Base-by-base conservation (phyloP, 2,888 invertebrate genomes). In the Mythimna lalbum region DNA sequence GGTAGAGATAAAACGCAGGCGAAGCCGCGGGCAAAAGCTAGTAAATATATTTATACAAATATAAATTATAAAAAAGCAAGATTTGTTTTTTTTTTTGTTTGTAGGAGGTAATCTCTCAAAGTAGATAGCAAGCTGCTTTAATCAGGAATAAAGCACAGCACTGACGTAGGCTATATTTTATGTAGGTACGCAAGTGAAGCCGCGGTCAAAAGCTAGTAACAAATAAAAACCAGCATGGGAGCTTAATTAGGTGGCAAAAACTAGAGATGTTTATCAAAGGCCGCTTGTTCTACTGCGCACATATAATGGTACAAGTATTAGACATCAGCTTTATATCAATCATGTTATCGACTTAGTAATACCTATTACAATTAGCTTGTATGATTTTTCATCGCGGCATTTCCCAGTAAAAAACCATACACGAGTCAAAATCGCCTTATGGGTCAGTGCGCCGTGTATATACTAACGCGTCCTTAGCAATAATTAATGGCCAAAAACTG, bases 391-490 rank as follows among this genome's bases (percentile, higher is more conserved):
- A 27, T 47, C 4, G 5, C 23, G 62, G 59, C 17, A 19, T 66
- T 79, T 23, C 57, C 60, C 50, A 9, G 17, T 27, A 57, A 65
- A 69, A 63, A 63, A 67, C 1, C 14, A 14, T 47, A 62, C 47
- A 63, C 43, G 50, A 36, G 65, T 23, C n/a, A n/a, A 36, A 62
- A 77, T 57, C 36, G 9, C n/a, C 61, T 27, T n/a, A 43, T 23
- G 33, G 39, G 61, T 57, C 50, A 62, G 43, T 36, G 53, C 65
- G 70, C 55, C 27, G 17, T 10, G 10, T 33, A n/a, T 49, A 19
- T 14, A 12, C 27, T 70, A 61, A n/a, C 31, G 7, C n/a, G n/a
- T 47, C 2, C 2, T 43, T 12, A 33, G 2, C n/a, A 43, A 43
- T 23, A 31, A 12, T 53, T 50, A 50, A 67, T 33, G 9, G 39